Evolutionary conservation across 2,113 vertebrate species (phyloP).

Genomic region (Psammodynastes pulverulentus): DNA sequence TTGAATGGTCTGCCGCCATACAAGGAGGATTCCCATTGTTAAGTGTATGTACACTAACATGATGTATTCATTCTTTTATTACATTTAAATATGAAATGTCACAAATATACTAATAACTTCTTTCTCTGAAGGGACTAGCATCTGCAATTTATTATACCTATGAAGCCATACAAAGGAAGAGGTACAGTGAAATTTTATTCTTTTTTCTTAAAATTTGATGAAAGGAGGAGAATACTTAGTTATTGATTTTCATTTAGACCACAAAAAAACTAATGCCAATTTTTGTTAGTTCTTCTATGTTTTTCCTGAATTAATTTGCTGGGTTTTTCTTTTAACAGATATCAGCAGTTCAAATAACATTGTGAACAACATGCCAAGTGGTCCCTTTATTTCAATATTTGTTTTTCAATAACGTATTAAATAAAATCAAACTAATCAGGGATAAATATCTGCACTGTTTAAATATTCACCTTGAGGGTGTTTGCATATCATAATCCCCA

Average conservation of each 20-base stretch:
- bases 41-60: constrained; percentile 73
- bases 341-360: not conserved
- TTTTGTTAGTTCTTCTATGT: not conserved
- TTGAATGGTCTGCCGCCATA: constrained; percentile 83
- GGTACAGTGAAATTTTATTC: constrained; percentile 57
- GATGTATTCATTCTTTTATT: not conserved
- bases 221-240: not conserved
- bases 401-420: not conserved
- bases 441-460: no score
- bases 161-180: constrained; percentile 57
- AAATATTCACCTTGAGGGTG: not conserved
- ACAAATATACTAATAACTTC: constrained; percentile 30
- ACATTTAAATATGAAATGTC: not conserved
- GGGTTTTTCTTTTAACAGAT: not conserved
- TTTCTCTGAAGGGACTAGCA: constrained; percentile 66
- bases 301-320: not conserved
- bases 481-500: not conserved
- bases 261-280: not conserved
- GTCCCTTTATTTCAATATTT: not conserved
- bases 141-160: constrained; percentile 66
- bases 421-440: not conserved
- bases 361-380: not conserved
- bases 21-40: constrained; percentile 79
- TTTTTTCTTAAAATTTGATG: not conserved
- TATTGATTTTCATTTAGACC: not conserved